Evolutionary conservation across 2,888 invertebrate genomes (phyloP).

Genomic region (Apotomis capreana): DNA sequence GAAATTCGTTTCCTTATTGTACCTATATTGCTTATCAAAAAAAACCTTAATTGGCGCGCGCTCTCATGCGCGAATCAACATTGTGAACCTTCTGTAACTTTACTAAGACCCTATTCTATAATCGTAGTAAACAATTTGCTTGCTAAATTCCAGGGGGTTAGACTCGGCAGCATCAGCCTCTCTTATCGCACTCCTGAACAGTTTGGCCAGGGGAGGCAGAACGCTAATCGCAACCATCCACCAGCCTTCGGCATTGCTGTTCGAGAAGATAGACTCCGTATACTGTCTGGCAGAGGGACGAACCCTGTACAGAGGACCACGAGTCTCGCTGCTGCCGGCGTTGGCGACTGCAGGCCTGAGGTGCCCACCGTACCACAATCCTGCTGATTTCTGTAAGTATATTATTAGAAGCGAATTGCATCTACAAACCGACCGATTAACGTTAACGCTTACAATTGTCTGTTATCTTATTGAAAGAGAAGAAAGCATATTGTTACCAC

Average conservation of each 20-base stretch:
- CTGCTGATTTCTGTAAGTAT: slow-evolving; percentile 95
- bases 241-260: slow-evolving; percentile 95
- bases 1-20: too few species aligned
- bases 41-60: too few species aligned
- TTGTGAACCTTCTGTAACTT: too few species aligned
- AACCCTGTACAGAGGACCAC: slow-evolving; percentile 93
- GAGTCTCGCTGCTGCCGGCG: slow-evolving; percentile 89
- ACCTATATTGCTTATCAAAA: too few species aligned
- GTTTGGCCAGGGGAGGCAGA: slow-evolving; percentile 91
- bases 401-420: too few species aligned
- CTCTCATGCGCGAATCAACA: too few species aligned
- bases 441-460: too few species aligned
- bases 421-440: too few species aligned
- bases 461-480: too few species aligned
- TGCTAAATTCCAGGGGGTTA: slow-evolving; percentile 86
- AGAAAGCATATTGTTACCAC: too few species aligned
- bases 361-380: slow-evolving; percentile 97
- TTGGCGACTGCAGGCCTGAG: slow-evolving; percentile 88
- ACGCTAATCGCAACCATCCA: slow-evolving; percentile 97
- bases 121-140: slow-evolving; percentile 34
- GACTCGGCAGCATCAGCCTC: slow-evolving; percentile 95
- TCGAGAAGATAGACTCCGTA: slow-evolving; percentile 96
- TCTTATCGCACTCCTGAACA: slow-evolving; percentile 90
- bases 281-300: slow-evolving; percentile 92
- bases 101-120: too few species aligned